Evolutionary conservation across 2,888 invertebrate genomes (phyloP).

Genomic region (Tipula unca): DNA sequence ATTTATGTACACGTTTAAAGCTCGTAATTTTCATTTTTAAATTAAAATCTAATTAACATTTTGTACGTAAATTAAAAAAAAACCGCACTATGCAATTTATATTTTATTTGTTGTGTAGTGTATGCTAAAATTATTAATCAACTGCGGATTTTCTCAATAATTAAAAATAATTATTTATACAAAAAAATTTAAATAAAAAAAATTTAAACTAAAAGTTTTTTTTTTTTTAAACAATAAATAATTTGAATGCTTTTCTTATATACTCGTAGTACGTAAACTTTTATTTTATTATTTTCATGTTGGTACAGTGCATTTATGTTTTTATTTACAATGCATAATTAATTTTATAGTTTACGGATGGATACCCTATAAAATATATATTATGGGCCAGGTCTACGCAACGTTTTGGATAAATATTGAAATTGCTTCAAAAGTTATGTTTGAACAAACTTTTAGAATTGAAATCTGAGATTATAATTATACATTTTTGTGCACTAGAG

Average conservation of each 20-base stretch:
- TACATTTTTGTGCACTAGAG: too few species aligned
- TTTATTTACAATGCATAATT: slow-evolving; percentile 3
- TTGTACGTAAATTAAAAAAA: background rate
- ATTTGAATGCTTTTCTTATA: too few species aligned
- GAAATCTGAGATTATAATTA: too few species aligned
- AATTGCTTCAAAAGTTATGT: too few species aligned
- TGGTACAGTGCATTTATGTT: background rate
- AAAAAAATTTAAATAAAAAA: too few species aligned
- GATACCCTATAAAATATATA: background rate
- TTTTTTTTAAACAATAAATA: background rate
- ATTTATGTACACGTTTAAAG: background rate
- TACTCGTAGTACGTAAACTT: too few species aligned
- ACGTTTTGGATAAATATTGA: background rate
- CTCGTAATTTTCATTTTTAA: background rate
- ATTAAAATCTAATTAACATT: slow-evolving; percentile 2
- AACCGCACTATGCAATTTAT: background rate
- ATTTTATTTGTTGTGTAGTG: background rate
- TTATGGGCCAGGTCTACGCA: background rate
- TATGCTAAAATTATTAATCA: background rate
- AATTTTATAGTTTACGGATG: background rate
- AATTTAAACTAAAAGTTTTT: background rate
- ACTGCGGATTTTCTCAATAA: background rate
- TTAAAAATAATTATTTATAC: background rate
- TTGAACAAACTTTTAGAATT: too few species aligned
- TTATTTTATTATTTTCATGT: background rate